Conservation (phyloP, 2,888 invertebrate species). For the Neoascia interrupta region DNA sequence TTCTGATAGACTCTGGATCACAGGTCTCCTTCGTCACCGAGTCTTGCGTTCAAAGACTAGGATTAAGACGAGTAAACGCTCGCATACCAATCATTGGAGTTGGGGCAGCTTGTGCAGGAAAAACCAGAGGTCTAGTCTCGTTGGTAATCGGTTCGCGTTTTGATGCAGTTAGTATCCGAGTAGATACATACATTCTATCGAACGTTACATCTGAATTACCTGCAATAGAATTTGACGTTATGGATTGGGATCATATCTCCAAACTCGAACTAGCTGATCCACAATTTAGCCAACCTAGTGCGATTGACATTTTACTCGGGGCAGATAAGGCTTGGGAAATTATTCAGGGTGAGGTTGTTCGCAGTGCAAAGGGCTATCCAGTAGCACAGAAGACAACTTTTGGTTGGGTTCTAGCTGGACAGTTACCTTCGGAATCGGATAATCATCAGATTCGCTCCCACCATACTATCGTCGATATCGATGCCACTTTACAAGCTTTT, state of each 20-base stretch:
- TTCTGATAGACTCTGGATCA: too few relatives aligned
- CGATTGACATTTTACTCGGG: slow-evolving; percentile 5
- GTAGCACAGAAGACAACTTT: neutral
- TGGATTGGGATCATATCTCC: neutral
- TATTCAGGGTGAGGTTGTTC: neutral
- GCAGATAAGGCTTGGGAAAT: neutral
- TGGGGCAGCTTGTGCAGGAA: neutral
- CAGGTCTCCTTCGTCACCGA: neutral
- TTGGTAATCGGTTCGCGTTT: slow-evolving; percentile 1
- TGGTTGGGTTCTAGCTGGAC: too few relatives aligned
- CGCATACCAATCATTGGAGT: slow-evolving; percentile 10
- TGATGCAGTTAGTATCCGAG: neutral
- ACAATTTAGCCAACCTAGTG: neutral
- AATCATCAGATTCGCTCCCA: neutral
- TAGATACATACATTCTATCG: neutral
- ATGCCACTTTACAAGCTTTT: too few relatives aligned
- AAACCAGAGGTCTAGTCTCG: slow-evolving; percentile 4
- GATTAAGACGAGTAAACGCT: slow-evolving; percentile 1
- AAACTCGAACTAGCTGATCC: slow-evolving; percentile 17
- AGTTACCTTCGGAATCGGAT: too few relatives aligned
- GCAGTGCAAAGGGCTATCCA: neutral
- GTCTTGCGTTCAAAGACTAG: slow-evolving; percentile 2
- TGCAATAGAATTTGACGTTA: neutral
- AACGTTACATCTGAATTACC: slow-evolving; percentile 4
- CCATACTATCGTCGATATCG: neutral